Conservation (phyloP, 2,888 invertebrate genomes). For the Digitonthophagus gazella region DNA sequence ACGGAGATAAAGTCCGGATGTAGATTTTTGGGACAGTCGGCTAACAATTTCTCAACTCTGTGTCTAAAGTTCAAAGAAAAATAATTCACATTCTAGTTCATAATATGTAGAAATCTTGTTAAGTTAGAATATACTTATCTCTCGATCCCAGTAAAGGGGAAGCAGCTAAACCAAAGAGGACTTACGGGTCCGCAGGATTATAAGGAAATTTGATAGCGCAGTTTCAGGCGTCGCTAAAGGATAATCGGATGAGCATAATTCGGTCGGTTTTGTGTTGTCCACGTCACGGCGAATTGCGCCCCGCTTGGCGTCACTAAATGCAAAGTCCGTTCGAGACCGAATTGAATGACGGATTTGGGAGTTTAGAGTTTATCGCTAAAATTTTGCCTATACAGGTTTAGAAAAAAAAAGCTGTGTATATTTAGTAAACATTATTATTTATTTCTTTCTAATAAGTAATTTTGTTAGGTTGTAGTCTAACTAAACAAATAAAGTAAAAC, state of each 20-base stretch:
- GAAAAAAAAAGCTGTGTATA: no score
- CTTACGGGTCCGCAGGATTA: not conserved
- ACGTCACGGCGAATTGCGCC: not conserved
- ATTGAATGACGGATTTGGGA: not conserved
- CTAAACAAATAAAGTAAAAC: no score
- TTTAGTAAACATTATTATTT: no score
- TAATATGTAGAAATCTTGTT: no score
- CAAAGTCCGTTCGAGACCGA: not conserved
- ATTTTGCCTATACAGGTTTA: not conserved
- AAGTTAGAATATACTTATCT: not conserved
- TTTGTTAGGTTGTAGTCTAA: no score
- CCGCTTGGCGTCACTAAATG: not conserved
- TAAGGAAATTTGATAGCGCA: not conserved
- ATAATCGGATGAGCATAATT: not conserved
- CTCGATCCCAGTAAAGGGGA: not conserved
- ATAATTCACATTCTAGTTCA: no score
- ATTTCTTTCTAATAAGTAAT: no score
- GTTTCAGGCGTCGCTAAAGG: not conserved
- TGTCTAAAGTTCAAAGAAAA: no score
- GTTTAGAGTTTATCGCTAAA: not conserved
- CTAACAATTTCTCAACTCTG: no score
- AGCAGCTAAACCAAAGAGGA: not conserved
- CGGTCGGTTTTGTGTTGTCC: not conserved
- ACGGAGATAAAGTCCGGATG: no score
- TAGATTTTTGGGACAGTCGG: no score